Evolutionary conservation across 2,888 invertebrate genomes (phyloP).

Genomic region (Xanthorhoe spadicearia): DNA sequence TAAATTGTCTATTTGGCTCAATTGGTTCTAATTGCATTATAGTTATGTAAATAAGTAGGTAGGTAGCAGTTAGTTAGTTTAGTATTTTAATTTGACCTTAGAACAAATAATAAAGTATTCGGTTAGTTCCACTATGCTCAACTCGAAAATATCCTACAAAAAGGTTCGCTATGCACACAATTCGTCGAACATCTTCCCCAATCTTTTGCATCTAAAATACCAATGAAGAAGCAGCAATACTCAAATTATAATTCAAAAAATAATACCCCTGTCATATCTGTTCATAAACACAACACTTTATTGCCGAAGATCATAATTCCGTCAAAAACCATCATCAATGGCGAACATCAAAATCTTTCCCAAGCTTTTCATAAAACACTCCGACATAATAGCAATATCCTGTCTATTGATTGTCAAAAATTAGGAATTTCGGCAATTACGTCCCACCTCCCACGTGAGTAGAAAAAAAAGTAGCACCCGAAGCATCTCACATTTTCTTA

Average conservation of each 20-base stretch:
- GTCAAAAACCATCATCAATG: slow-evolving; percentile 33
- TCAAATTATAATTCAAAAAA: slow-evolving; percentile 6
- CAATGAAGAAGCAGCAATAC: background rate
- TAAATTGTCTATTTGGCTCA: no score
- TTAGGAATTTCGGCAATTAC: slow-evolving; percentile 83
- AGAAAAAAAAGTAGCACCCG: slow-evolving; percentile 76
- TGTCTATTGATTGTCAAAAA: slow-evolving; percentile 84
- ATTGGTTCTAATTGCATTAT: no score
- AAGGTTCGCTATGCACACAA: no score
- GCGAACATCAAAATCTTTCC: slow-evolving; percentile 50
- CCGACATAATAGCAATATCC: slow-evolving; percentile 80
- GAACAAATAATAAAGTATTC: no score
- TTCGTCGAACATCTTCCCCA: no score
- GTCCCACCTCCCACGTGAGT: slow-evolving; percentile 78
- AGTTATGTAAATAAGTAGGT: no score
- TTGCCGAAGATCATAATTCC: slow-evolving; percentile 29
- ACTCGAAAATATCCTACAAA: no score
- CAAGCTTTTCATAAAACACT: slow-evolving; percentile 56
- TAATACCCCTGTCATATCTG: slow-evolving; percentile 10
- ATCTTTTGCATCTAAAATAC: no score
- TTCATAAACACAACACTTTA: slow-evolving; percentile 28
- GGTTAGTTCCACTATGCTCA: no score
- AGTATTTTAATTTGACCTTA: no score
- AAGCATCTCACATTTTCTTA: slow-evolving; percentile 77
- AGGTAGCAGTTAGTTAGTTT: no score